Evolutionary conservation across 2,113 vertebrate species (phyloP).

Genomic region (Butorides virescens): DNA sequence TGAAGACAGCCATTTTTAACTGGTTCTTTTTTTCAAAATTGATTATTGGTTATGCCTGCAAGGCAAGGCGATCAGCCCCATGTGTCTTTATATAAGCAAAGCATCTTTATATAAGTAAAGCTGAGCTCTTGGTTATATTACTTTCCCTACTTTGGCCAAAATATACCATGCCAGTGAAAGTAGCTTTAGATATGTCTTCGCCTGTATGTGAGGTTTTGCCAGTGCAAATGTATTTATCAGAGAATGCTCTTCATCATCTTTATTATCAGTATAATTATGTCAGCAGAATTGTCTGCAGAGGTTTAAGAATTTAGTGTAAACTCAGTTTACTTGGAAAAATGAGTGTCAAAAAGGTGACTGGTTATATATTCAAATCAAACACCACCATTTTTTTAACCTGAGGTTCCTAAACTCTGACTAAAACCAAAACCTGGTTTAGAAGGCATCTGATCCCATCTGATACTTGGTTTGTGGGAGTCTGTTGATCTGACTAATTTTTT

Average conservation of each 20-base stretch:
- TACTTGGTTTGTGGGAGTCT: constrained; percentile 36
- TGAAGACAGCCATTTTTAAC: background rate
- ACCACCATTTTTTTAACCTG: background rate
- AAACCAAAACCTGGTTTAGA: background rate
- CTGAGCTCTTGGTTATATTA: background rate
- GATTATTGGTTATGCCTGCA: background rate
- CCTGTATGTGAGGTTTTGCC: background rate
- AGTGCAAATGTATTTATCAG: background rate
- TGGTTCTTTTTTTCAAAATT: background rate
- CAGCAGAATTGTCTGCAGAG: background rate
- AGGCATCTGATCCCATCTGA: constrained; percentile 12
- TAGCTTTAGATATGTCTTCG: background rate
- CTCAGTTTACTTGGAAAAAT: background rate
- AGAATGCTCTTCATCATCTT: background rate
- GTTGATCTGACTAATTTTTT: constrained; percentile 72
- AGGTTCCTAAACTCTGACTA: background rate
- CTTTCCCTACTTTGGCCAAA: background rate
- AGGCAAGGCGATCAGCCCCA: background rate
- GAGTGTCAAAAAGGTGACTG: background rate
- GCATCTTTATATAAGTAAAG: background rate
- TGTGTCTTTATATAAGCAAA: background rate
- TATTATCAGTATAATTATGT: background rate
- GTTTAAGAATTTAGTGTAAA: background rate
- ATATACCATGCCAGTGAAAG: background rate
- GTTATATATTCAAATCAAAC: background rate